Conservation (phyloP, 2,888 invertebrate genomes). For the Volucella inflata region DNA sequence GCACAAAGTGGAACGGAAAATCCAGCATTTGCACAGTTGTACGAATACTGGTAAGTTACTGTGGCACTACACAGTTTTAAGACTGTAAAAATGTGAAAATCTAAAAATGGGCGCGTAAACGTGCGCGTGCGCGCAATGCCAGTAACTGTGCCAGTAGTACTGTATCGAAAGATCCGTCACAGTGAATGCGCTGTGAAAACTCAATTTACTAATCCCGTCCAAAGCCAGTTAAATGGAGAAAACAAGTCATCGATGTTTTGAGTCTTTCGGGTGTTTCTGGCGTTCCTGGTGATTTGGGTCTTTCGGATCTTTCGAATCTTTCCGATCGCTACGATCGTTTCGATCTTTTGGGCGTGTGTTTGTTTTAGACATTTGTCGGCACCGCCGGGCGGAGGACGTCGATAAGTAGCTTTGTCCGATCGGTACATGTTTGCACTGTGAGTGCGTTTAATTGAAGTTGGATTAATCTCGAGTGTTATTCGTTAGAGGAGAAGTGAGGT, state of each 20-base stretch:
- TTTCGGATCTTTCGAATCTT: no score
- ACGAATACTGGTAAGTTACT: no score
- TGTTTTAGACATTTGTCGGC: slow-evolving; percentile 16
- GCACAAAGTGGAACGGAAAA: background rate
- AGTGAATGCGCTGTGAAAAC: slow-evolving; percentile 71
- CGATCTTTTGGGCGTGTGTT: slow-evolving; percentile 37
- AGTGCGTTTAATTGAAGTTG: slow-evolving; percentile 74
- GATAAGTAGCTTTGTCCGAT: slow-evolving; percentile 61
- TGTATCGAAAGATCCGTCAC: slow-evolving; percentile 68
- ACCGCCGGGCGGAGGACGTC: slow-evolving; percentile 1
- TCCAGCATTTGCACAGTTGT: no score
- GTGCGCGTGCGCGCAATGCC: slow-evolving; percentile 57
- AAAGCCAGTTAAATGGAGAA: slow-evolving; percentile 71
- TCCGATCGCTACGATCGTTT: slow-evolving; percentile 33
- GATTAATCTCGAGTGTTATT: slow-evolving; percentile 67
- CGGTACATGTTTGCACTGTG: slow-evolving; percentile 57
- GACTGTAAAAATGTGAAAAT: slow-evolving; percentile 39
- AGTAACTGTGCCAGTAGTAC: background rate
- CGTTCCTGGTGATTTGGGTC: no score
- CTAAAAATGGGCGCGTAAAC: slow-evolving; percentile 43
- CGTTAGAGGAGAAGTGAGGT: slow-evolving; percentile 17
- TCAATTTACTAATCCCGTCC: slow-evolving; percentile 72
- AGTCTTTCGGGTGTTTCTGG: slow-evolving; percentile 20
- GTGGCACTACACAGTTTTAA: no score
- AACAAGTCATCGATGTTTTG: slow-evolving; percentile 65